Evolutionary conservation across 2,113 vertebrate genomes (phyloP).

Genomic region (Tonatia bakeri): DNA sequence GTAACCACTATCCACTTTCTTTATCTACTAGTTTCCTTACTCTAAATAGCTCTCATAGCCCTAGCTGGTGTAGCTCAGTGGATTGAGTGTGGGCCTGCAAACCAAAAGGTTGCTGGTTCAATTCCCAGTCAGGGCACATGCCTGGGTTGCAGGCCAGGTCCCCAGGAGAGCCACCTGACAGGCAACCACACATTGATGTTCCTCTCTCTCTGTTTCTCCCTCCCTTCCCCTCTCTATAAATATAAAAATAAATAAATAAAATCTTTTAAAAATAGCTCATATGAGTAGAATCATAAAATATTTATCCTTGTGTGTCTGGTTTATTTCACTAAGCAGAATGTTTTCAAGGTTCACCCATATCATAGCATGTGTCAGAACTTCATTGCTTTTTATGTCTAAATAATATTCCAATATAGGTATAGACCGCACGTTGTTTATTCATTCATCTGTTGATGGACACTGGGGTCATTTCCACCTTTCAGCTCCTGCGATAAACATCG

Average conservation of each 20-base stretch:
- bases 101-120: too few species aligned
- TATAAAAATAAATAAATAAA: too few species aligned
- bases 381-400: neutral
- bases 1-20: neutral
- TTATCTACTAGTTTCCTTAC: neutral
- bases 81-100: too few species aligned
- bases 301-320: neutral
- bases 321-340: neutral
- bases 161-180: too few species aligned
- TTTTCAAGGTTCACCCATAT: neutral
- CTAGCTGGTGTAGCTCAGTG: too few species aligned
- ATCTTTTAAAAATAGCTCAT: too few species aligned
- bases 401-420: neutral
- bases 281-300: neutral
- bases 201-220: too few species aligned
- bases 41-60: neutral
- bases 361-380: neutral
- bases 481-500: neutral
- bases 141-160: too few species aligned
- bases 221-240: too few species aligned
- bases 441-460: neutral
- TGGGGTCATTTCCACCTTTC: neutral
- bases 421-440: neutral
- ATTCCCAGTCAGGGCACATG: too few species aligned
- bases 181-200: too few species aligned